Percentiles rank a stretch among this genome's conserved stretches.
Evolutionary conservation across 2,113 vertebrate genomes (phyloP).

Genomic region (Forbesichthys agassizii): DNA sequence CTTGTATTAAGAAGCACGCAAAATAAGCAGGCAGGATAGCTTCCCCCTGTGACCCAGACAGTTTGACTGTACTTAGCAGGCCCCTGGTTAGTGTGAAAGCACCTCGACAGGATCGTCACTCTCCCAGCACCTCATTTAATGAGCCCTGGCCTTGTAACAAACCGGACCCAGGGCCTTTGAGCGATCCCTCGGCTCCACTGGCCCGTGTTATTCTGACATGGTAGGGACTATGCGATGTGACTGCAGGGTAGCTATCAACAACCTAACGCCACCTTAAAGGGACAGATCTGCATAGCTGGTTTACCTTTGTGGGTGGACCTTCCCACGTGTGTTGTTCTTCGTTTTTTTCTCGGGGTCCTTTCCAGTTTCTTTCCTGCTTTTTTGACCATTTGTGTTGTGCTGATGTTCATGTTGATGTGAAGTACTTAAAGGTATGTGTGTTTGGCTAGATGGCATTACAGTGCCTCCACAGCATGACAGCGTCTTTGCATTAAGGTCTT

Average conservation of each 20-base stretch:
- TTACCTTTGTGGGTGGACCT: slow-evolving; percentile 20
- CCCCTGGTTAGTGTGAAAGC: slow-evolving; percentile 44
- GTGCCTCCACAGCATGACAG: slow-evolving; percentile 31
- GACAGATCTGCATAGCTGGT: slow-evolving; percentile 23
- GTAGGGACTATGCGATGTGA: slow-evolving; percentile 11
- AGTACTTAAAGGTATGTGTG: slow-evolving; percentile 2
- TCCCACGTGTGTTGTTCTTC: neutral
- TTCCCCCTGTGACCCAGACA: slow-evolving; percentile 44
- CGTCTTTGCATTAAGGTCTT: slow-evolving; percentile 20
- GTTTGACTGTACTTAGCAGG: slow-evolving; percentile 26
- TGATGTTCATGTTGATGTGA: slow-evolving; percentile 2
- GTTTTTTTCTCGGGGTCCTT: neutral
- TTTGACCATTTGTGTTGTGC: neutral
- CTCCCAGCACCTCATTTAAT: slow-evolving; percentile 65
- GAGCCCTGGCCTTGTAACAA: slow-evolving; percentile 58
- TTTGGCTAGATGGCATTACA: slow-evolving; percentile 28
- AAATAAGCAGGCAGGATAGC: slow-evolving; percentile 9
- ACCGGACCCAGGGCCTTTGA: slow-evolving; percentile 52
- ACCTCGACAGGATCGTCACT: slow-evolving; percentile 52
- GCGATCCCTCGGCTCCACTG: slow-evolving; percentile 41
- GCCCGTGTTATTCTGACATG: slow-evolving; percentile 45
- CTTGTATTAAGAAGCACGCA: slow-evolving; percentile 10
- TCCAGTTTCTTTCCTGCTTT: neutral
- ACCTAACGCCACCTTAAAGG: slow-evolving; percentile 46
- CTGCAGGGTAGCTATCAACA: slow-evolving; percentile 47